Conservation (phyloP, 1,140 invertebrate genomes). For the Lepidostoma basale region DNA sequence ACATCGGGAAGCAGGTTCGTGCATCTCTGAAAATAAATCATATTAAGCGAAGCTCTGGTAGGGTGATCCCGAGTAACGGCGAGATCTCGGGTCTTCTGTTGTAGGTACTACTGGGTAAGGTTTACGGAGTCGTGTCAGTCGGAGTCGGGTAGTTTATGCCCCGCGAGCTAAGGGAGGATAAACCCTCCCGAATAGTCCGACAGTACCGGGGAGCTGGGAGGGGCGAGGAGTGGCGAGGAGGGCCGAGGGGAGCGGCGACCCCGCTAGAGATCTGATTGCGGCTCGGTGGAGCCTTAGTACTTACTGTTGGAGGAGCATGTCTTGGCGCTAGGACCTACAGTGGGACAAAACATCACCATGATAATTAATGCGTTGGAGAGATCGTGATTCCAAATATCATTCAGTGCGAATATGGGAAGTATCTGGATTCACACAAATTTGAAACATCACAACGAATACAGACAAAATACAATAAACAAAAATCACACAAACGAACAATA, state of each 20-base stretch:
- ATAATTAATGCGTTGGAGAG: too few relatives aligned
- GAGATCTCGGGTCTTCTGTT: not conserved
- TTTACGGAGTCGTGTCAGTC: not conserved
- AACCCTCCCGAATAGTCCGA: too few relatives aligned
- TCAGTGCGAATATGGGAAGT: too few relatives aligned
- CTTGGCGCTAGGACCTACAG: slow-evolving; percentile 42
- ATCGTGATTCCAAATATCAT: too few relatives aligned
- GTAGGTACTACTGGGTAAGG: not conserved
- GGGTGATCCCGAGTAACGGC: not conserved
- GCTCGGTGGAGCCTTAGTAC: slow-evolving; percentile 14
- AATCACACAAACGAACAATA: too few relatives aligned
- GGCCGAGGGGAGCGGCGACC: too few relatives aligned
- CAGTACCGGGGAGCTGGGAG: too few relatives aligned
- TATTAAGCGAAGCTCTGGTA: slow-evolving; percentile 10
- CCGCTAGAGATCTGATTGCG: too few relatives aligned
- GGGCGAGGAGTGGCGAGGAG: not conserved
- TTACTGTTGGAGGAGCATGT: slow-evolving; percentile 43
- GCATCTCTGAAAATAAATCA: slow-evolving; percentile 23
- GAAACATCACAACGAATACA: too few relatives aligned
- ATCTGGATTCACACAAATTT: too few relatives aligned
- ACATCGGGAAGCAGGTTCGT: slow-evolving; percentile 12
- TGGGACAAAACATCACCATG: slow-evolving; percentile 35
- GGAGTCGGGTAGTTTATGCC: not conserved
- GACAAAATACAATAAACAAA: too few relatives aligned
- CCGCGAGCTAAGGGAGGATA: too few relatives aligned